Percentiles rank a stretch among this genome's conserved stretches.
Evolutionary conservation across 2,888 invertebrate species (phyloP).

Genomic region (Augochlorella aurata): DNA sequence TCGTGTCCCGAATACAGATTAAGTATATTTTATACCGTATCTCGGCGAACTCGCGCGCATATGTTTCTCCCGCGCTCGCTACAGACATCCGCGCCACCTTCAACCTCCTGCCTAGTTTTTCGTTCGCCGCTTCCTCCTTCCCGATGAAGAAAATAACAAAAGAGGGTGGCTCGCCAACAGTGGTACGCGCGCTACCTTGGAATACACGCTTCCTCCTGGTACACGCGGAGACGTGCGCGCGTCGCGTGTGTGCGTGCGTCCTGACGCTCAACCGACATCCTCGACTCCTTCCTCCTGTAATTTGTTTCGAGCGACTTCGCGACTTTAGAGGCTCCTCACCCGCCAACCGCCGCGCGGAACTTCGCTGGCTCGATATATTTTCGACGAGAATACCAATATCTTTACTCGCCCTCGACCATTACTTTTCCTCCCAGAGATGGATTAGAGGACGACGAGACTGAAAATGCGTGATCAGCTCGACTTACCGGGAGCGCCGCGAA

Average conservation of each 20-base stretch:
- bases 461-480: constrained; percentile 18
- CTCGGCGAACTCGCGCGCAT: constrained; percentile 48
- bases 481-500: background rate
- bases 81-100: constrained; percentile 29
- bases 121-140: constrained; percentile 25
- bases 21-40: constrained; percentile 76
- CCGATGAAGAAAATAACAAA: constrained; percentile 36
- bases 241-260: background rate
- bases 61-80: constrained; percentile 40
- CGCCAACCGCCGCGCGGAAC: constrained; percentile 40
- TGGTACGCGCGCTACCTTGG: constrained; percentile 45
- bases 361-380: constrained; percentile 56
- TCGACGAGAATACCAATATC: constrained; percentile 62
- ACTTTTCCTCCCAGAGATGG: constrained; percentile 10
- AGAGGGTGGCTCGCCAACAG: constrained; percentile 16
- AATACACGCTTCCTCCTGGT: constrained; percentile 42
- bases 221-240: background rate
- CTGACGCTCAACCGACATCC: constrained; percentile 8
- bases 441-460: constrained; percentile 11
- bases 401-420: constrained; percentile 1
- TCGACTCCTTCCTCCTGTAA: constrained; percentile 50
- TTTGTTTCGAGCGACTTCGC: constrained; percentile 64
- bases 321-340: constrained; percentile 57
- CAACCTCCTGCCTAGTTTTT: constrained; percentile 25
- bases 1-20: constrained; percentile 80